A percentile compares a stretch with the other conserved stretches of the same genome.
phyloP scores from a whole-genome alignment of 2,797 vertebrate genomes.

The Ataeniobius toweri region DNA sequence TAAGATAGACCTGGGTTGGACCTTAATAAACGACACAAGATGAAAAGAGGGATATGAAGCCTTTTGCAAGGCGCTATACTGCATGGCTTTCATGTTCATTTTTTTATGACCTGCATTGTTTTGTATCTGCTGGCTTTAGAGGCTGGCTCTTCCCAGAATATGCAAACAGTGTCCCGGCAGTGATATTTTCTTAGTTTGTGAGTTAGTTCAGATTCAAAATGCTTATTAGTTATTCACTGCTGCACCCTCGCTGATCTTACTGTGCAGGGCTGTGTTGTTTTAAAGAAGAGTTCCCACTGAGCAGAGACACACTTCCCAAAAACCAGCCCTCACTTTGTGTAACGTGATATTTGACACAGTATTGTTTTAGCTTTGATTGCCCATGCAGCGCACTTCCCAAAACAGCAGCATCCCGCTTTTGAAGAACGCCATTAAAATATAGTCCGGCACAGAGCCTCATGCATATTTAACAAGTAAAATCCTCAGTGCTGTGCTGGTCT shows the following conservation, averaged over 20 bases:
- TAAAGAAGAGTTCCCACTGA: constrained; percentile 20
- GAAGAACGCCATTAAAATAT: constrained; percentile 54
- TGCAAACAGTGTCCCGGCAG: constrained; percentile 9
- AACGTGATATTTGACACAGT: constrained; percentile 46
- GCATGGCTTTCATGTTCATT: not conserved
- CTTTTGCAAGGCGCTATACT: not conserved
- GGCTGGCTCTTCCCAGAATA: constrained; percentile 11
- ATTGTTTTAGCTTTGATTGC: constrained; percentile 60
- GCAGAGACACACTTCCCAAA: constrained; percentile 48
- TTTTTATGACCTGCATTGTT: constrained; percentile 17
- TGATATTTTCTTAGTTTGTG: not conserved
- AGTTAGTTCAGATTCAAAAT: constrained; percentile 21
- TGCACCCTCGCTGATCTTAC: constrained; percentile 7
- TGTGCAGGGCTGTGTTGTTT: constrained; percentile 18
- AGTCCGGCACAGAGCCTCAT: constrained; percentile 54
- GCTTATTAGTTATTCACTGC: constrained; percentile 27
- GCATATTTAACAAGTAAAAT: constrained; percentile 66
- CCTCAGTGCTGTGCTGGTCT: constrained; percentile 47
- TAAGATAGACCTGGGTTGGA: not conserved
- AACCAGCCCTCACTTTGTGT: constrained; percentile 29
- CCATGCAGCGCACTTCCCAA: constrained; percentile 42
- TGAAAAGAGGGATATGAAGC: not conserved
- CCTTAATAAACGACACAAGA: not conserved
- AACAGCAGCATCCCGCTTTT: constrained; percentile 48
- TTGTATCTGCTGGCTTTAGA: constrained; percentile 9